phyloP scores from a whole-genome alignment of 2,888 invertebrate species.

The Zaprionus bogoriensis region DNA sequence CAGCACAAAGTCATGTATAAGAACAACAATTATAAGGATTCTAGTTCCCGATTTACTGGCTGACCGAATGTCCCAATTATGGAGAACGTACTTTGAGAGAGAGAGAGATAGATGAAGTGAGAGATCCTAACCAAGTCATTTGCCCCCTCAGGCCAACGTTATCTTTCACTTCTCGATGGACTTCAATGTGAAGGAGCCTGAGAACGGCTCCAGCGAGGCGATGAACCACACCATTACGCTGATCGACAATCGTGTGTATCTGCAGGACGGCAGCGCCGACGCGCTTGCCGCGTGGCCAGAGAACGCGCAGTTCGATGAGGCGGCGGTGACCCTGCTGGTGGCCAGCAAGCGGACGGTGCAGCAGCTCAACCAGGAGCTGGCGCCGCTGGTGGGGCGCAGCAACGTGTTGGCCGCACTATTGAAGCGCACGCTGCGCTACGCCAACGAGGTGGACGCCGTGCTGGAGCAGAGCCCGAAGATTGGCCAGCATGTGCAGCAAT shows the following conservation, averaged over 20 bases:
- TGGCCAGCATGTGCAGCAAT: slow-evolving; percentile 44
- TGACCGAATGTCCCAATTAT: too few species aligned
- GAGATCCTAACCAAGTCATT: too few species aligned
- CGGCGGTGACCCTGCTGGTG: slow-evolving; percentile 40
- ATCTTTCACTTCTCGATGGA: slow-evolving; percentile 62
- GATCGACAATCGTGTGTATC: slow-evolving; percentile 35
- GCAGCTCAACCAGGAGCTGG: slow-evolving; percentile 58
- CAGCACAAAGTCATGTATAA: too few species aligned
- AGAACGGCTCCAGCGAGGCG: slow-evolving; percentile 21
- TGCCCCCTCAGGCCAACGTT: slow-evolving; percentile 39
- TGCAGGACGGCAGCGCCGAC: slow-evolving; percentile 16
- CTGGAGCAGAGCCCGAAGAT: slow-evolving; percentile 22
- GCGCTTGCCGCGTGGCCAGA: slow-evolving; percentile 17
- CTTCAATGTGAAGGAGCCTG: slow-evolving; percentile 50
- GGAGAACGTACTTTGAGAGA: too few species aligned
- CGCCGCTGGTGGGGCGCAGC: slow-evolving; percentile 66
- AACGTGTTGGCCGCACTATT: slow-evolving; percentile 57
- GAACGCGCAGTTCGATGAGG: slow-evolving; percentile 35
- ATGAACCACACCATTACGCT: slow-evolving; percentile 49
- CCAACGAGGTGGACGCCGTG: slow-evolving; percentile 52
- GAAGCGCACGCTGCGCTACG: slow-evolving; percentile 60
- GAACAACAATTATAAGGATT: too few species aligned
- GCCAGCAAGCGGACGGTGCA: slow-evolving; percentile 40
- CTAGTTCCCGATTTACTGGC: too few species aligned
- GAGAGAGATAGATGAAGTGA: too few species aligned